A percentile compares a stretch with the other conserved stretches of the same genome.
phyloP scores from a whole-genome alignment of 2,888 invertebrate genomes.

The Drosophila ochracea region DNA sequence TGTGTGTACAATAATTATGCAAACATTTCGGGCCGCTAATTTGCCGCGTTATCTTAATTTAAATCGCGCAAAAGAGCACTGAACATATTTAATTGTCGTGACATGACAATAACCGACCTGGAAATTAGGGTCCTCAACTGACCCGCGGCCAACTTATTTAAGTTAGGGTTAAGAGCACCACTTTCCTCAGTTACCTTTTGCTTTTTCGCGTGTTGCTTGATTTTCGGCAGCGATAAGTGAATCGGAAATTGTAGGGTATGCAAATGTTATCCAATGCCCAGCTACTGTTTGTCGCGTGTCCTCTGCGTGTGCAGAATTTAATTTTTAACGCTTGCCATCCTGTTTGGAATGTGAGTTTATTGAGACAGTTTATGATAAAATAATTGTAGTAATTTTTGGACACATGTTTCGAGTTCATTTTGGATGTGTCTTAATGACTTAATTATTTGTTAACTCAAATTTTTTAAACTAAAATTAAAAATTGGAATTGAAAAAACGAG shows the following conservation, averaged over 20 bases:
- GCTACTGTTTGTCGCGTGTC: conserved; percentile 58
- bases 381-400: conserved; percentile 61
- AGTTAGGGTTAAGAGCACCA: conserved; percentile 55
- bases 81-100: conserved; percentile 76
- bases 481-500: not conserved
- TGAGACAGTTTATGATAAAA: conserved; percentile 68
- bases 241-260: conserved; percentile 74
- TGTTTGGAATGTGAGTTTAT: conserved; percentile 48
- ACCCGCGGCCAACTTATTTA: conserved; percentile 38
- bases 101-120: conserved; percentile 72
- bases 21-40: conserved; percentile 82
- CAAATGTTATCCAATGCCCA: conserved; percentile 66
- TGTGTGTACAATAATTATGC: conserved; percentile 69
- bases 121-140: conserved; percentile 67
- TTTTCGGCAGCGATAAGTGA: conserved; percentile 73
- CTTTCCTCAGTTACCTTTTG: conserved; percentile 1
- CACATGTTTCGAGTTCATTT: conserved; percentile 35
- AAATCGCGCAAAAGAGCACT: conserved; percentile 77
- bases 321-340: conserved; percentile 74
- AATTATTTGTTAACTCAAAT: not conserved
- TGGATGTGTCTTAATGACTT: not conserved
- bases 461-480: not conserved
- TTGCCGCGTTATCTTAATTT: conserved; percentile 82
- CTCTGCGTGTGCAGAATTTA: conserved; percentile 49
- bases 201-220: conserved; percentile 63